phyloP scores from a whole-genome alignment of 2,113 vertebrate species.

The Uria aalge region DNA sequence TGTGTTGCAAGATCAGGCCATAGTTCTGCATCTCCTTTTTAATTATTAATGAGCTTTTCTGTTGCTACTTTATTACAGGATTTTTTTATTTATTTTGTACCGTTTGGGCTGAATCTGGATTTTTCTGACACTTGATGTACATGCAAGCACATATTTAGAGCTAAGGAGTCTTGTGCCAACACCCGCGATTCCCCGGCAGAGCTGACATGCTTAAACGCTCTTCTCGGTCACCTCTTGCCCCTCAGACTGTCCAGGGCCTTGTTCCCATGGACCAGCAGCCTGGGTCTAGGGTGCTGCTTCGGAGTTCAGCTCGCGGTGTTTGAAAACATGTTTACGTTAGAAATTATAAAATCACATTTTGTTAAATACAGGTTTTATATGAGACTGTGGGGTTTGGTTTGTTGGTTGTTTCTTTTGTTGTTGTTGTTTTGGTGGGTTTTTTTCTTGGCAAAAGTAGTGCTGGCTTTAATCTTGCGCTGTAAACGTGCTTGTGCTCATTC shows the following conservation, averaged over 20 bases:
- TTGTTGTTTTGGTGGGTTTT: not conserved
- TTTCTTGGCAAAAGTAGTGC: rapidly evolving
- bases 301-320: not conserved
- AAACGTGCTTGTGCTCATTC: not conserved
- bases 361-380: not conserved
- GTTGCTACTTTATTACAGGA: not conserved
- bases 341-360: not conserved
- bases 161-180: not conserved
- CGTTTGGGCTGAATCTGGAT: not conserved
- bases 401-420: no score
- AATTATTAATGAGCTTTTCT: not conserved
- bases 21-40: not conserved
- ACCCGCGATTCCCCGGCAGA: not conserved
- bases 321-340: not conserved
- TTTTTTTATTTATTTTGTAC: not conserved
- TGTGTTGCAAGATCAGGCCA: not conserved
- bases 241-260: not conserved
- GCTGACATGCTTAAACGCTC: not conserved
- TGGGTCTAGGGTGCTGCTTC: not conserved
- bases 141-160: not conserved
- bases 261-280: not conserved
- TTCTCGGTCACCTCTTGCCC: not conserved
- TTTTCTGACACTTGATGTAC: not conserved
- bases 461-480: not conserved
- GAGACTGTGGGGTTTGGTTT: not conserved